phyloP scores from a whole-genome alignment of 2,797 vertebrate species.

The Varecia variegata region DNA sequence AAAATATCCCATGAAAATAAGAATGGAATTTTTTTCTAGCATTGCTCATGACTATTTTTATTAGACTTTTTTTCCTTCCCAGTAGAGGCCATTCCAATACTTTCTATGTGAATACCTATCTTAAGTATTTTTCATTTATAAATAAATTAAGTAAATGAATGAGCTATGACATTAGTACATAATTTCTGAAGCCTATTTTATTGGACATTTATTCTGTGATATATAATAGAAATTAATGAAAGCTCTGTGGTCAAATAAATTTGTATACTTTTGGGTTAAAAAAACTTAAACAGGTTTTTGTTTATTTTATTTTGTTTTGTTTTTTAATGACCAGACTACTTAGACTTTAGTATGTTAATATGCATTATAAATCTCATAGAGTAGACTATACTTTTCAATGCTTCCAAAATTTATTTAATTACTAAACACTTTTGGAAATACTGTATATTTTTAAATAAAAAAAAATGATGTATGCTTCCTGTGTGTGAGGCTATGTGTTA shows the following conservation, averaged over 20 bases:
- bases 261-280: neutral
- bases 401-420: neutral
- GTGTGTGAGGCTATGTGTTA: neutral
- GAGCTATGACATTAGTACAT: neutral
- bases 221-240: neutral
- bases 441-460: neutral
- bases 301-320: neutral
- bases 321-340: neutral
- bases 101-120: neutral
- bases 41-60: neutral
- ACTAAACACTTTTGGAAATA: neutral
- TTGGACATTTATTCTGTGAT: neutral
- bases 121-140: neutral
- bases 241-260: neutral
- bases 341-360: neutral
- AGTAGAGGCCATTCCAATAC: neutral
- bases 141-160: neutral
- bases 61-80: neutral
- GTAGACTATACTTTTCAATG: neutral
- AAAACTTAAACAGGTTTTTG: neutral
- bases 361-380: neutral
- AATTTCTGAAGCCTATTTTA: neutral
- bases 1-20: neutral
- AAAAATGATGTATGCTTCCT: neutral
- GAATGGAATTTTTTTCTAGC: neutral